These are phyloP conservation scores for Chloropsis hardwickii DNA, from an alignment of 2,113 vertebrate species.

Conservation along the genomic window DNA sequence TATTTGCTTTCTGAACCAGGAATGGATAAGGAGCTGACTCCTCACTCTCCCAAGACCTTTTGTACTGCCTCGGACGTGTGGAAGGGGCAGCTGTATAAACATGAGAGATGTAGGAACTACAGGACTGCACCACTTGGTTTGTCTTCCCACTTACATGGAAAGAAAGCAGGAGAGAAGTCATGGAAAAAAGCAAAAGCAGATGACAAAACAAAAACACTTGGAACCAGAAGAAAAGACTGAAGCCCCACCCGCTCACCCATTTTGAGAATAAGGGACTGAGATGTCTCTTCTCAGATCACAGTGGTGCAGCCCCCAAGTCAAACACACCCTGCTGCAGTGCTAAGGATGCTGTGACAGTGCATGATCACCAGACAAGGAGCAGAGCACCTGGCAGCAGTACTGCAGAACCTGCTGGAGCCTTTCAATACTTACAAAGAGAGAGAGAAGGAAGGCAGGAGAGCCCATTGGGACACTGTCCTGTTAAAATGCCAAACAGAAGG, in stretches of 20 bases:
- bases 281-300: neutral
- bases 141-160: slow-evolving; percentile 37
- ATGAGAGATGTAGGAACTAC: neutral
- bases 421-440: slow-evolving; percentile 99
- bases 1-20: neutral
- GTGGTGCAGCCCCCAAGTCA: neutral
- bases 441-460: slow-evolving; percentile 99
- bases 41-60: neutral
- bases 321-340: neutral
- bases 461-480: slow-evolving; percentile 99
- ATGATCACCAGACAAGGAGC: slow-evolving; percentile 50
- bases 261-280: neutral
- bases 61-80: neutral
- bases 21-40: neutral
- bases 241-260: slow-evolving; percentile 43
- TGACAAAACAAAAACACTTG: slow-evolving; percentile 31
- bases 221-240: slow-evolving; percentile 33
- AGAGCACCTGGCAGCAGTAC: slow-evolving; percentile 49
- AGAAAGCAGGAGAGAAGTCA: slow-evolving; percentile 45
- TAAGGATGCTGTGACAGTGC: slow-evolving; percentile 34
- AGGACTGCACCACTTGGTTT: slow-evolving; percentile 1
- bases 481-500: slow-evolving; percentile 94
- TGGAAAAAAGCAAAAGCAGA: slow-evolving; percentile 47
- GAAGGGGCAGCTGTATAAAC: neutral
- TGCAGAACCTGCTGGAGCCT: slow-evolving; percentile 66